Evolutionary conservation across 2,113 vertebrate species (phyloP).

Genomic region (Oxygymnocypris stewartii): DNA sequence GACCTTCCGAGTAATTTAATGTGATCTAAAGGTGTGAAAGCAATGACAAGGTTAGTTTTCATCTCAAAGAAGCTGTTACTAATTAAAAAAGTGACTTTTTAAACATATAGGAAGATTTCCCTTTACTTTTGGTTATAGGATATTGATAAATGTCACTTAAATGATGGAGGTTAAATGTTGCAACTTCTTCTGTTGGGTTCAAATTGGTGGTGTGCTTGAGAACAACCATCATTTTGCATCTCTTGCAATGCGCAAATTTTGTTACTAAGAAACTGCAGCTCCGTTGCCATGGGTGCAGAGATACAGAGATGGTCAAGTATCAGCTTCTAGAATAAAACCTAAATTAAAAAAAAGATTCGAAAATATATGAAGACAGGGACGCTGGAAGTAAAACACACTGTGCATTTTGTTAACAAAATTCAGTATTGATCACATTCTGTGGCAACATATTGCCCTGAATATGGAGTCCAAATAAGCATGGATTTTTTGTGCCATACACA

Average conservation of each 20-base stretch:
- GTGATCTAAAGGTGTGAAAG: neutral
- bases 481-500: neutral
- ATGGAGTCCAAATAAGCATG: neutral
- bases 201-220: slow-evolving; percentile 35
- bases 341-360: neutral
- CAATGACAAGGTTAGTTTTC: neutral
- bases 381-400: neutral
- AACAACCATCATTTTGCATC: slow-evolving; percentile 33
- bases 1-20: neutral
- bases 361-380: neutral
- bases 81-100: neutral
- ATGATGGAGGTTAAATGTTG: slow-evolving; percentile 32
- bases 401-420: neutral
- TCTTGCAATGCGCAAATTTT: slow-evolving; percentile 52
- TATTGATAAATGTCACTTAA: neutral
- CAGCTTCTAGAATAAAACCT: slow-evolving; percentile 23
- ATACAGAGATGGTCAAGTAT: slow-evolving; percentile 41
- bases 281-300: slow-evolving; percentile 56
- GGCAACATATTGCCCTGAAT: neutral
- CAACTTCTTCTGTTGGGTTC: slow-evolving; percentile 7
- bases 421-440: neutral
- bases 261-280: slow-evolving; percentile 60
- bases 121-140: neutral
- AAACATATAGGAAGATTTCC: neutral
- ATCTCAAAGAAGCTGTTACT: too few relatives aligned